Conservation (phyloP, 2,113 vertebrate species). For the Nannobrachium achirus region DNA sequence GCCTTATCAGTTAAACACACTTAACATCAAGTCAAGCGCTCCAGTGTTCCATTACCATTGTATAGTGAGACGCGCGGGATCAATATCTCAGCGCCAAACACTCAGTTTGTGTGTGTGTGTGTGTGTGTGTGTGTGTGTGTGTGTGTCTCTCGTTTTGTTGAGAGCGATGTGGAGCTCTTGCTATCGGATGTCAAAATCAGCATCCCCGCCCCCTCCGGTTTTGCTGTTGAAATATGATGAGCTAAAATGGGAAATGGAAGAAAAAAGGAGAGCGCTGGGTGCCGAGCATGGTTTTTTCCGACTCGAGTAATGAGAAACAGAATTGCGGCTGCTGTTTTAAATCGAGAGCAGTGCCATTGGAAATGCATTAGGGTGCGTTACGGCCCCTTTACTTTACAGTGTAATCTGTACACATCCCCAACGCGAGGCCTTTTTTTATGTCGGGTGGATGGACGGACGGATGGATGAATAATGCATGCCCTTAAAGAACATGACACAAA, state of each 20-base stretch:
- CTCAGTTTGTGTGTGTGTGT: no score
- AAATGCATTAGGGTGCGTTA: constrained; percentile 58
- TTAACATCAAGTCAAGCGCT: not conserved
- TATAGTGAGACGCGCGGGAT: no score
- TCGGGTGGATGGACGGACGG: constrained; percentile 12
- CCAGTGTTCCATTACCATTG: constrained; percentile 23
- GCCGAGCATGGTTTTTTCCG: no score
- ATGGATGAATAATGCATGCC: constrained; percentile 40
- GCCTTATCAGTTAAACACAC: not conserved
- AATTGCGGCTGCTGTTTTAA: constrained; percentile 50
- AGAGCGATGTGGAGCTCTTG: constrained; percentile 63
- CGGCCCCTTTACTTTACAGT: constrained; percentile 48
- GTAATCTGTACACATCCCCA: constrained; percentile 39
- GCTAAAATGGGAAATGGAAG: constrained; percentile 62
- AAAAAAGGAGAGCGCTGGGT: constrained; percentile 23
- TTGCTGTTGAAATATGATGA: constrained; percentile 68
- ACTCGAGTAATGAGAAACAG: constrained; percentile 45
- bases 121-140: no score
- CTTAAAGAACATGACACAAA: constrained; percentile 33
- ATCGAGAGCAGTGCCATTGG: constrained; percentile 37
- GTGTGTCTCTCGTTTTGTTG: no score
- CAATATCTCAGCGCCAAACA: no score
- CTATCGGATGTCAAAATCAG: constrained; percentile 68
- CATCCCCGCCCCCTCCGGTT: constrained; percentile 48
- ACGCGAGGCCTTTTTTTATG: constrained; percentile 33